Evolutionary conservation across 2,113 vertebrate genomes (phyloP), one percentile per base, ranked within the genome.

Genomic region (Chauna torquata): DNA sequence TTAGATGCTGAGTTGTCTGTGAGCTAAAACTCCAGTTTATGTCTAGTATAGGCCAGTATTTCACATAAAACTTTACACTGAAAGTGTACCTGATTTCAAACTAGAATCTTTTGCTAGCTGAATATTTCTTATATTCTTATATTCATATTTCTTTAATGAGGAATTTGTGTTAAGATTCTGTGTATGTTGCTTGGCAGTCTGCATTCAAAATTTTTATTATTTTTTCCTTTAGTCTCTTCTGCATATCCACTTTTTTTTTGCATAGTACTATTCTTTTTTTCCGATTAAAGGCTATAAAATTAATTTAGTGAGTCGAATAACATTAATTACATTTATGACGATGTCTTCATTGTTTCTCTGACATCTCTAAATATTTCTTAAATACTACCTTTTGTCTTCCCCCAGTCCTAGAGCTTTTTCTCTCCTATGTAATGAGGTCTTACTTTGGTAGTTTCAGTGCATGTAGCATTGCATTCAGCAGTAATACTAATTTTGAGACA

Each of bases 201-300:
- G 30, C 38, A 45, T 94, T 88, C 28, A 88, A 38, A 88, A 49
- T 59, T 27, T 68, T 50, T 3, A 5, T 61, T 58, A 9, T 45
- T 77, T 54, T 59, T 86, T 72, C 24, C 6, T 90, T 88, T 76
- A 64, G n/a, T 69, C 14, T 74, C 52, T 78, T 78, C 32, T 78
- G 13, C 42, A 6, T 77, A 57, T 89, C 94, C 12, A 28, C 16
- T 40, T 44, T 58, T 85, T 81, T 3, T 79, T 30, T 90, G 68
- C 94, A 90, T 68, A 68, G 32, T 74, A 57, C 62, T 89, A 30
- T 69, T 95, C 55, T 82, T 90, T 94, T n/a, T 86, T 96, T 93
- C 45, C 22, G 72, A 2, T 86, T 62, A 86, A 86, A 91, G 45
- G 87, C 44, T 75, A 59, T 88, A 85, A 88, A 82, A 82, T 94